A percentile compares a stretch with the other conserved stretches of the same genome.
Conservation (phyloP, 2,113 vertebrate species). For the Serilophus lunatus region DNA sequence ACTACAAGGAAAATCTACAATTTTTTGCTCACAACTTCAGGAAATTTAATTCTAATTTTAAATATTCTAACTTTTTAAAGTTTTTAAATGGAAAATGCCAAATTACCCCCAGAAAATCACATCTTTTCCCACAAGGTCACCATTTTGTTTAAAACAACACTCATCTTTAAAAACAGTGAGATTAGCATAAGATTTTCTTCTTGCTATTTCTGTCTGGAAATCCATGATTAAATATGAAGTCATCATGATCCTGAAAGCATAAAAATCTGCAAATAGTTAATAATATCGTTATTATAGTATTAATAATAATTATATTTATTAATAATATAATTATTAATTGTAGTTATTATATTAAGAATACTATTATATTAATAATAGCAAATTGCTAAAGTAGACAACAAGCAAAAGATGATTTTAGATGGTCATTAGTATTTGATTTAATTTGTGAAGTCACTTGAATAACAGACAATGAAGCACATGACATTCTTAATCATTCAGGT, state of each 20-base stretch:
- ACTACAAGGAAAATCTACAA: background rate
- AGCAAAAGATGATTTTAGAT: background rate
- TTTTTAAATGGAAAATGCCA: background rate
- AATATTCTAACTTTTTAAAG: background rate
- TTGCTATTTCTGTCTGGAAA: background rate
- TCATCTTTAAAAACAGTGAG: background rate
- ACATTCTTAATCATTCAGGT: background rate
- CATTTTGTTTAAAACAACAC: background rate
- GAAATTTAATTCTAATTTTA: background rate
- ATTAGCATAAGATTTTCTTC: background rate
- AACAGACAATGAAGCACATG: background rate
- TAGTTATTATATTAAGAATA: too few relatives aligned
- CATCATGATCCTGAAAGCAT: background rate
- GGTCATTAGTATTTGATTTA: background rate
- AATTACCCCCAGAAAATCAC: background rate
- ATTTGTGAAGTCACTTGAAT: background rate
- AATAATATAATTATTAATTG: too few relatives aligned
- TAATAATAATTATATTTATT: too few relatives aligned
- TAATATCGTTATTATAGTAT: too few relatives aligned
- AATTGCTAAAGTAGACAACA: background rate
- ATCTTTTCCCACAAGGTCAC: background rate
- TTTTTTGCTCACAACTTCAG: background rate
- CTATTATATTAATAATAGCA: too few relatives aligned
- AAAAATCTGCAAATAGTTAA: background rate
- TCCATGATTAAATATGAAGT: background rate